phyloP scores from a whole-genome alignment of 2,888 invertebrate species.

The Scrobipalpa costella region DNA sequence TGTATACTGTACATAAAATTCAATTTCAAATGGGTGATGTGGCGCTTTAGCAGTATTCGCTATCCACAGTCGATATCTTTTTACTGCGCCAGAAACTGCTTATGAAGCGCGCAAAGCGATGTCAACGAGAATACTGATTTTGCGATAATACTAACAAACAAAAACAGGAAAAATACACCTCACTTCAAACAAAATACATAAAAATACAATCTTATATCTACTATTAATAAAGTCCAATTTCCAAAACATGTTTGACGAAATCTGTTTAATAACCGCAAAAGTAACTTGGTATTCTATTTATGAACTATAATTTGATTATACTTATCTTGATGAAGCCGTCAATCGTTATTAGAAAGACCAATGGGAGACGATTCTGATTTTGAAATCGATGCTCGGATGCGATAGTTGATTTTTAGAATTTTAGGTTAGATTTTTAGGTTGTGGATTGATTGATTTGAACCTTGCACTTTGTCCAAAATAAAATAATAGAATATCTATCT shows the following conservation, averaged over 20 bases:
- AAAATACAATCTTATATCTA: neutral
- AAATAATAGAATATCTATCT: too few species aligned
- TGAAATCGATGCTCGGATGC: slow-evolving; percentile 27
- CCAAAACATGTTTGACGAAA: neutral
- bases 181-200: neutral
- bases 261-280: slow-evolving; percentile 16
- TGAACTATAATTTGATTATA: slow-evolving; percentile 61
- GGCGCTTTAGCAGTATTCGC: too few species aligned
- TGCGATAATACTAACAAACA: slow-evolving; percentile 44
- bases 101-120: slow-evolving; percentile 58
- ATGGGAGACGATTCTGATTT: slow-evolving; percentile 41
- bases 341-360: slow-evolving; percentile 61
- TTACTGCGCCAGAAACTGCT: slow-evolving; percentile 42
- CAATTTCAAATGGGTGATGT: too few species aligned
- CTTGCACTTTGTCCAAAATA: neutral
- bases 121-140: slow-evolving; percentile 54
- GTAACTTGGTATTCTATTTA: slow-evolving; percentile 41
- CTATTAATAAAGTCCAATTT: neutral
- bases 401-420: slow-evolving; percentile 3
- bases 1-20: too few species aligned
- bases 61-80: too few species aligned
- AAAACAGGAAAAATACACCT: neutral
- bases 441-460: slow-evolving; percentile 1
- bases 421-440: neutral
- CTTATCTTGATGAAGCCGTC: slow-evolving; percentile 75